A percentile compares a stretch with the other conserved stretches of the same genome.
phyloP scores from a whole-genome alignment of 2,888 invertebrate species.

The Plutella xylostella region DNA sequence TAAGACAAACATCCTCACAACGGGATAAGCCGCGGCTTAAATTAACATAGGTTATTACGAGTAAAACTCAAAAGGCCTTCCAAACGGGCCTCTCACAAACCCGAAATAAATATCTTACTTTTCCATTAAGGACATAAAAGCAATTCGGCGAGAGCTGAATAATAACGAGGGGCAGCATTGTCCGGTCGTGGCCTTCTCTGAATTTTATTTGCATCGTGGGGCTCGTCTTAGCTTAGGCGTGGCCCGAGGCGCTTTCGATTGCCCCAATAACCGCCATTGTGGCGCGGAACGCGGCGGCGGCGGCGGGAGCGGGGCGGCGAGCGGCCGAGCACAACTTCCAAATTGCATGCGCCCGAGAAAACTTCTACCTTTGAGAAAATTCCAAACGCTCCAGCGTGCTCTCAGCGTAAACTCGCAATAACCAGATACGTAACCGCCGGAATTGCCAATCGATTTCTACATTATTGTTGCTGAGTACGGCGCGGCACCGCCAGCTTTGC shows the following conservation, averaged over 20 bases:
- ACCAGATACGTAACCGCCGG: conserved; percentile 41
- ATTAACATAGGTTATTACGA: conserved; percentile 33
- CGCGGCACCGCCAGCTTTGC: not conserved
- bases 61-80: conserved; percentile 46
- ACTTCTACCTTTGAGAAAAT: conserved; percentile 57
- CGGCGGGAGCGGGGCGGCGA: conserved; percentile 18
- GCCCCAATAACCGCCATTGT: conserved; percentile 60
- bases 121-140: conserved; percentile 62
- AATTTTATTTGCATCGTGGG: conserved; percentile 64
- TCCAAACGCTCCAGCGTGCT: conserved; percentile 45
- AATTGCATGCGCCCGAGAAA: conserved; percentile 55
- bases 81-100: conserved; percentile 47
- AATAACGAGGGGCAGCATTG: conserved; percentile 64
- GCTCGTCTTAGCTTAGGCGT: conserved; percentile 40
- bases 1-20: conserved; percentile 29
- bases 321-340: conserved; percentile 43
- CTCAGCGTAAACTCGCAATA: conserved; percentile 46
- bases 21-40: conserved; percentile 28
- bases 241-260: conserved; percentile 39
- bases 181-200: conserved; percentile 52
- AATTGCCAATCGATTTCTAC: conserved; percentile 45
- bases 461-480: conserved; percentile 25
- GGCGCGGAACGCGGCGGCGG: conserved; percentile 25
- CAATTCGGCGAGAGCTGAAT: conserved; percentile 65
- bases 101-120: conserved; percentile 37